Base-by-base conservation (phyloP, 2,888 invertebrate species). In the Orthonychiurus folsomi region DNA sequence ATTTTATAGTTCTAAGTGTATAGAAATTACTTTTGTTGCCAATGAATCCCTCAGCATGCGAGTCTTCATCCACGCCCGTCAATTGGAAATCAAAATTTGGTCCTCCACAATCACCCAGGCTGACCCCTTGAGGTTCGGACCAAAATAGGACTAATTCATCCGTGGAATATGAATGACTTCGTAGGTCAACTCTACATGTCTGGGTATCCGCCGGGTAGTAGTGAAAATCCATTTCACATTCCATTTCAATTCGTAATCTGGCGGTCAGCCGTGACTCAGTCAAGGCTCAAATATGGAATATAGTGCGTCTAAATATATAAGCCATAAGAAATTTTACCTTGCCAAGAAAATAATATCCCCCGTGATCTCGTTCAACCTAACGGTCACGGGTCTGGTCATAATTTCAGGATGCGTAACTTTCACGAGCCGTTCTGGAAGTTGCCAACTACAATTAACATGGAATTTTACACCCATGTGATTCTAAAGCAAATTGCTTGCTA, bases 141-240 rank as follows among this genome's bases (percentile, higher is more conserved):
- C 37, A 37, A 9, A 9, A 5, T 37, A 37, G 15, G 15, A 9
- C 15, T 5, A 37, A 15, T 15, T 37, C 37, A 37, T 5, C 15
- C 37, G 37, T 9, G 37, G 5, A 5, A 15, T n/a, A n/a, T n/a
- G 37, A 37, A 15, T 37, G 5, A 37, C 37, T 37, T 37, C 37
- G 5, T 15, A 37, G 37, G 9, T 9, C 37, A 37, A 37, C 37
- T 37, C 15, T 5, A 37, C 37, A 37, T 5, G 37, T 9, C 15
- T 37, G 37, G 5, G 37, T 37, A 15, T 37, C 37, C 5, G 37
- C 37, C 15, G 37, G 37, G 15, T 37, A 37, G 15, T 37, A 37
- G 37, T 37, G 37, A 37, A 37, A 37, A 37, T 37, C 37, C 37
- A 37, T 37, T 37, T 37, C 37, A 37, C 37, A 37, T 37, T 37